Evolutionary conservation across 2,888 invertebrate genomes (phyloP), one percentile per base, ranked within the genome.

Genomic region (Aleiodes leptofemur): DNA sequence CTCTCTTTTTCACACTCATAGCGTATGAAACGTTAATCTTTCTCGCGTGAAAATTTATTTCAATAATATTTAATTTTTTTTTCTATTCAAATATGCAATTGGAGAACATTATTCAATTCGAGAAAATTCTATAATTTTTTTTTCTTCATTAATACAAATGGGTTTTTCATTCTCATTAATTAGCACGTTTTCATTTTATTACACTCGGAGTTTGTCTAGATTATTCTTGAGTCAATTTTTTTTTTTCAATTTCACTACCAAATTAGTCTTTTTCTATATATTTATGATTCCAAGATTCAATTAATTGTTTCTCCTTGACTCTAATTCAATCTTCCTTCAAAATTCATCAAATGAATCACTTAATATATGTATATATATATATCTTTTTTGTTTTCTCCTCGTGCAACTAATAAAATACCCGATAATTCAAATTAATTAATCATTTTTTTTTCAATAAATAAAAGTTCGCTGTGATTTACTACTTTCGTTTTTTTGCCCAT

Each of bases 1-100:
- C 43, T 43, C 43, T 43, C 43, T 43, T 43, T 43, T 61, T 38
- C 66, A 66, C 50, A 66, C 29, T 50, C 66, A 66, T 29, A 11
- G n/a, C n/a, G 50, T 66, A 66, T 29, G 66, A 66, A 66, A 50
- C 48, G 66, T 31, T 51, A 51, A 6, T 68, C 51, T 51, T 68
- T 29, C 31, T 68, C 14, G 13, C 50, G 14, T 50, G 51, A 53
- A 51, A 68, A 68, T 11, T 68, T 51, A n/a, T 51, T 4, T 66
- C 50, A 61, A 61, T 61, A 43, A 9, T 43, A 43, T 43, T 43
- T 0, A 14, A 31, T 55, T 55, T 55, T 14, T 16, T 55, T 55
- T n/a, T 61, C 64, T 64, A 64, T 16, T 64, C 48, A 48, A 64
- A 48, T 64, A 48, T 48, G 64, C 48, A 14, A 23, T 64, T 64